A percentile compares a stretch with the other conserved stretches of the same genome.
Evolutionary conservation across 1,140 invertebrate genomes (phyloP).

Genomic region (Leptinotarsa undecemlineata): DNA sequence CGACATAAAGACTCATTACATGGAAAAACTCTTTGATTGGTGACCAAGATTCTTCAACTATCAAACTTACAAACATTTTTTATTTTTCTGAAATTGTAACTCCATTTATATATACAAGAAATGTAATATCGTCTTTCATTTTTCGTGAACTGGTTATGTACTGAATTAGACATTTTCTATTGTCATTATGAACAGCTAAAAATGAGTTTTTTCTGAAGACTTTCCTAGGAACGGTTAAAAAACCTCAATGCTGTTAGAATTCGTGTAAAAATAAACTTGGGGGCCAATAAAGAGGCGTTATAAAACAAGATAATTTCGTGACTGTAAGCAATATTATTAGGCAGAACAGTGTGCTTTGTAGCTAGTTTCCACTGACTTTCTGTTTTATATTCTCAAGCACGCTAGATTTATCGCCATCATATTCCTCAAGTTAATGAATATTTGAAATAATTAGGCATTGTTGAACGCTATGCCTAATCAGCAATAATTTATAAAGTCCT

Average conservation of each 20-base stretch:
- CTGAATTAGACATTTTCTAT: no score
- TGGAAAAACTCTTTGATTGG: no score
- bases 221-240: no score
- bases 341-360: background rate
- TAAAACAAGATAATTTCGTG: constrained; percentile 9
- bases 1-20: no score
- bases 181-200: no score
- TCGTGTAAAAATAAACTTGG: background rate
- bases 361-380: constrained; percentile 12
- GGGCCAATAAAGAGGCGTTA: constrained; percentile 7
- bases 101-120: no score
- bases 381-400: constrained; percentile 14
- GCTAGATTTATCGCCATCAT: constrained; percentile 12
- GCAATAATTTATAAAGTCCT: background rate
- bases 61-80: no score
- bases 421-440: background rate
- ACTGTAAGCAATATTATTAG: constrained; percentile 11
- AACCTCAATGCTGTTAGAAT: background rate
- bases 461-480: background rate
- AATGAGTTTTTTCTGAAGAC: no score
- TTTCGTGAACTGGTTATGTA: no score
- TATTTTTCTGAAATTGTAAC: no score
- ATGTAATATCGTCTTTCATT: no score
- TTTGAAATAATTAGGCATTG: background rate
- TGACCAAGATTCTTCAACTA: no score